A percentile compares a stretch with the other conserved stretches of the same genome.
Conservation (phyloP, 2,113 vertebrate genomes). For the Vulpes lagopus region DNA sequence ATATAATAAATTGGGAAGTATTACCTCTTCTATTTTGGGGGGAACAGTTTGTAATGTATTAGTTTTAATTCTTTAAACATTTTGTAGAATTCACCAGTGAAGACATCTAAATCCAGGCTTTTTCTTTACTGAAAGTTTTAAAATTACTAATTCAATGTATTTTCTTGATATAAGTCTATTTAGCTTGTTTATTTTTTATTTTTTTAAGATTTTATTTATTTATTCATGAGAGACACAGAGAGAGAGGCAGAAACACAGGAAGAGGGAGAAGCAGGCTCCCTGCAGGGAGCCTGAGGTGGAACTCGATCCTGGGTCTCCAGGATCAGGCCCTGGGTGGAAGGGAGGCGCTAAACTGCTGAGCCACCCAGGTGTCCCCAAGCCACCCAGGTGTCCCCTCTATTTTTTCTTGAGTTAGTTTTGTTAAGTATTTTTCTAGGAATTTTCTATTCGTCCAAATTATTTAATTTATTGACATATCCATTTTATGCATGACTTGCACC, state of each 20-base stretch:
- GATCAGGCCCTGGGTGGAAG: too few relatives aligned
- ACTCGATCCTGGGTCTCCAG: too few relatives aligned
- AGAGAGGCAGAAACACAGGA: too few relatives aligned
- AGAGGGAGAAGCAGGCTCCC: too few relatives aligned
- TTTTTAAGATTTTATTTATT: too few relatives aligned
- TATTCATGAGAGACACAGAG: too few relatives aligned
- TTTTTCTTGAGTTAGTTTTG: background rate
- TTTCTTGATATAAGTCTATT: background rate
- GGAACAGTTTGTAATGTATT: background rate
- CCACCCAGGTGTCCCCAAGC: too few relatives aligned
- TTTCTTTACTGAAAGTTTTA: background rate
- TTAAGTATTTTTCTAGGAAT: background rate
- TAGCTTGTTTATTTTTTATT: background rate
- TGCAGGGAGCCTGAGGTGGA: too few relatives aligned
- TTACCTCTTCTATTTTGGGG: background rate
- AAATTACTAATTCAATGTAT: conserved; percentile 6
- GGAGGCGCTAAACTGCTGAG: too few relatives aligned
- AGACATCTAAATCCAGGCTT: background rate
- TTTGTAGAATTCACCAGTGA: background rate
- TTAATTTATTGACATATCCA: background rate
- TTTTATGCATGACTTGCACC: background rate
- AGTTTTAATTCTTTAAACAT: background rate
- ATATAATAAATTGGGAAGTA: background rate
- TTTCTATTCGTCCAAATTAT: background rate
- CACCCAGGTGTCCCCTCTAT: background rate